phyloP scores from a whole-genome alignment of 2,113 vertebrate genomes.

The Pica pica region DNA sequence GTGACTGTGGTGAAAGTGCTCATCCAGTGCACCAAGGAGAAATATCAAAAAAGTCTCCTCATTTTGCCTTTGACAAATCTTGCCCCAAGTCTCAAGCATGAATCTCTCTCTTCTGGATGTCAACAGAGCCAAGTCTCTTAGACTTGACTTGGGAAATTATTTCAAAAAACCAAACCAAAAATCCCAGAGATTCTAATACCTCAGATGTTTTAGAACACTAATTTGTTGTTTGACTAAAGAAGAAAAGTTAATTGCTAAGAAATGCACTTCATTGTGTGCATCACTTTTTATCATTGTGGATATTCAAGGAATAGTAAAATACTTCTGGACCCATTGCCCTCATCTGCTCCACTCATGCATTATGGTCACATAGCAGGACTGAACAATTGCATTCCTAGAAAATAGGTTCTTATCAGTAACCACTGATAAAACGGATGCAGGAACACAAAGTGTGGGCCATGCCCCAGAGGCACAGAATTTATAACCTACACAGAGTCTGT shows the following conservation, averaged over 20 bases:
- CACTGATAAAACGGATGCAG: neutral
- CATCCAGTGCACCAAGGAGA: neutral
- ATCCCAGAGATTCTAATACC: neutral
- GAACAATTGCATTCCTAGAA: neutral
- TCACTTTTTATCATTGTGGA: neutral
- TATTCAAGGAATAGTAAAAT: neutral
- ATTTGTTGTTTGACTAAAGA: neutral
- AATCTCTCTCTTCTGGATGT: neutral
- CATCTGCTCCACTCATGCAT: neutral
- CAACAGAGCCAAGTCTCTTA: neutral
- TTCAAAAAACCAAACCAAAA: neutral
- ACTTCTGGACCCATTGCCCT: neutral
- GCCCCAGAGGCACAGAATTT: neutral
- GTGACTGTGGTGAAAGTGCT: neutral
- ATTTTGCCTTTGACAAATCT: neutral
- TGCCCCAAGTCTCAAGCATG: neutral
- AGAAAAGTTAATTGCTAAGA: neutral
- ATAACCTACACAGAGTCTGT: neutral
- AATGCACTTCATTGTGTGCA: neutral
- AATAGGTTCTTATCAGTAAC: neutral
- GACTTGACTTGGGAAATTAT: neutral
- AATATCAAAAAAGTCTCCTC: neutral
- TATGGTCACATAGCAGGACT: neutral
- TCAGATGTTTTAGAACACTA: neutral
- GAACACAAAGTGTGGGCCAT: neutral